Base-by-base conservation (phyloP, 2,113 vertebrate species). In the Anser cygnoides region DNA sequence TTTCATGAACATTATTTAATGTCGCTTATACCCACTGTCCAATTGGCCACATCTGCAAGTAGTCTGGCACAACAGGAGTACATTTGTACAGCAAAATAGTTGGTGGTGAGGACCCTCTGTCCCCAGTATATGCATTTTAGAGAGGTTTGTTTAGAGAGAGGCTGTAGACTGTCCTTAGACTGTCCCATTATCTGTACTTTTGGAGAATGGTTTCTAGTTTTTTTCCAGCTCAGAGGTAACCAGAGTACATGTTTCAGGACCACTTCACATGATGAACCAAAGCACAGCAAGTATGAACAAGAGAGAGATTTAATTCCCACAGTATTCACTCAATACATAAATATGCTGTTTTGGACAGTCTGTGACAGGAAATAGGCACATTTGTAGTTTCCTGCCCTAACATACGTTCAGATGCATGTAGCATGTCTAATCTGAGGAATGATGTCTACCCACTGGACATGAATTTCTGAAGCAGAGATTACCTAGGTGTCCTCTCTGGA, bases 21-120 rank as follows among this genome's bases (percentile, higher is more conserved):
- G 20, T 52, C 52, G 9, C 33, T 79, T 61, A 13, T 43, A 28
- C 28, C 8, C 9, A 59, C 31, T 67, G 21, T 10, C 23, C 49
- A 25, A 76, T 76, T 0, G 0, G 13, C 74, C 33, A 43, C 28
- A 77, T 46, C 1, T 0, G 5, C 55, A 83, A 37, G 29, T 17
- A 41, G 52, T 44, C n/a, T 73, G 55, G 49, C n/a, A 61, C 3
- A 92, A n/a, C 18, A 73, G 52, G 49, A 82, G 71, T 55, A 39
- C 18, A 46, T 72, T 31, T 58, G 39, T n/a, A 84, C 26, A 50
- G 15, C 20, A 33, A 37, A 80, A 31, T 31, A 65, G 14, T 20
- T 29, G 29, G 16, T 57, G 17, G 3, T 84, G 73, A 84, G 41
- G 17, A 59, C 28, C 26, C 33, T 46, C 26, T 67, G 33, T 13